Conservation (phyloP, 2,888 invertebrate species). For the Epsilonema sp. region DNA sequence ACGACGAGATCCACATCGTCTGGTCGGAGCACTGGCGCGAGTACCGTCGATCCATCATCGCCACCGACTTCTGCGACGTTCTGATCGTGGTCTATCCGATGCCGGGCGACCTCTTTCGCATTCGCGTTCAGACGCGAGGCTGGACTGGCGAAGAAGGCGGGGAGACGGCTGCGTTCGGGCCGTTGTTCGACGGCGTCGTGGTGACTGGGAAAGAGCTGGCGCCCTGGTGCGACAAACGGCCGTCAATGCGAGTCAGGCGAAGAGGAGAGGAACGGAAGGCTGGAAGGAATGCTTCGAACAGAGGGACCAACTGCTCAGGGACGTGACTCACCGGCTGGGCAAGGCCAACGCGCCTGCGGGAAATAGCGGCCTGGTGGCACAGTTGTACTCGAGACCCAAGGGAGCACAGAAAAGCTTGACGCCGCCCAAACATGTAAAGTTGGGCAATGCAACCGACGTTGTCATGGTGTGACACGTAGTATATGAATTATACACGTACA, state of each 20-base stretch:
- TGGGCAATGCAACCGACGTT: too few relatives aligned
- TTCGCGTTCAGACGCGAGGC: too few relatives aligned
- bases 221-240: slow-evolving; percentile 70
- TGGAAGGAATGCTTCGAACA: not conserved
- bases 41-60: slow-evolving; percentile 84
- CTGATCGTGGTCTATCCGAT: slow-evolving; percentile 87
- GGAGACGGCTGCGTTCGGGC: slow-evolving; percentile 47
- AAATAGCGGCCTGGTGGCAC: too few relatives aligned
- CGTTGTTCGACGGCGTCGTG: slow-evolving; percentile 72
- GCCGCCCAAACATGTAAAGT: too few relatives aligned
- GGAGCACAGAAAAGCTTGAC: too few relatives aligned
- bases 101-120: slow-evolving; percentile 55
- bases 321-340: too few relatives aligned
- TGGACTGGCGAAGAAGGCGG: too few relatives aligned
- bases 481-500: too few relatives aligned
- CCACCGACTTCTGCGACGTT: slow-evolving; percentile 97
- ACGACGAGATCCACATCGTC: slow-evolving; percentile 82
- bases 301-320: not conserved
- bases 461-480: too few relatives aligned
- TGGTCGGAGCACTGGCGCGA: slow-evolving; percentile 94
- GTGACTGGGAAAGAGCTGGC: slow-evolving; percentile 51
- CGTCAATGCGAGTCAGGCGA: slow-evolving; percentile 70
- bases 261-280: slow-evolving; percentile 37
- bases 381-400: too few relatives aligned
- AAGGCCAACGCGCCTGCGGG: not conserved